Conservation (phyloP, 1,140 invertebrate species). For the Pteromalus puparum region DNA sequence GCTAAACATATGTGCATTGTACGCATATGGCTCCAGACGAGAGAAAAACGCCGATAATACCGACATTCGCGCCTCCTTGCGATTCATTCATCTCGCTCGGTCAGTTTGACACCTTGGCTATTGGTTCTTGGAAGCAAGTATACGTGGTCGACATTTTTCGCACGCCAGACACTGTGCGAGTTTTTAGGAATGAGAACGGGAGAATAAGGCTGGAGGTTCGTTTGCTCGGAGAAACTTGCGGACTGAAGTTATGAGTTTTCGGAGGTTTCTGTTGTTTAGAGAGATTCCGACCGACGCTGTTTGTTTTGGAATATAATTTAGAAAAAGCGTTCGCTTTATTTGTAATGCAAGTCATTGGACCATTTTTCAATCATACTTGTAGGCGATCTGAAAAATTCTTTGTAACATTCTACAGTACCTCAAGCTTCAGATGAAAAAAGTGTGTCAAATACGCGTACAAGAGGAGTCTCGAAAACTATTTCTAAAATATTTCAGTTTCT, state of each 20-base stretch:
- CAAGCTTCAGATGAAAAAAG: neutral
- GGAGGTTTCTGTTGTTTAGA: neutral
- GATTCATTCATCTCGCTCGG: constrained; percentile 19
- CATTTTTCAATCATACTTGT: neutral
- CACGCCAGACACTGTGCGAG: neutral
- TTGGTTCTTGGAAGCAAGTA: constrained; percentile 29
- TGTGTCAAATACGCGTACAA: neutral
- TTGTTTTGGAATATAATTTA: neutral
- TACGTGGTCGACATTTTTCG: constrained; percentile 8
- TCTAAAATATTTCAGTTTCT: constrained; percentile 4
- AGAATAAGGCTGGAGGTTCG: neutral
- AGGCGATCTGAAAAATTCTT: neutral
- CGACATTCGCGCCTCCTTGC: neutral
- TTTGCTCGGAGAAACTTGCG: constrained; percentile 13
- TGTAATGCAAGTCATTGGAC: neutral
- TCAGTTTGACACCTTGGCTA: constrained; percentile 38
- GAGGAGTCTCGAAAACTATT: neutral
- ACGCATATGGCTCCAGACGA: neutral
- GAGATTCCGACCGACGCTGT: neutral
- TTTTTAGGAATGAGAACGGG: constrained; percentile 7
- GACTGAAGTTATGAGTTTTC: neutral
- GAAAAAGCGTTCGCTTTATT: no score
- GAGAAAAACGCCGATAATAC: neutral
- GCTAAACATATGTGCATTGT: neutral
- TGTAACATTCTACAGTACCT: neutral